phyloP scores from a whole-genome alignment of 2,888 invertebrate genomes.

The Anorthoa munda region DNA sequence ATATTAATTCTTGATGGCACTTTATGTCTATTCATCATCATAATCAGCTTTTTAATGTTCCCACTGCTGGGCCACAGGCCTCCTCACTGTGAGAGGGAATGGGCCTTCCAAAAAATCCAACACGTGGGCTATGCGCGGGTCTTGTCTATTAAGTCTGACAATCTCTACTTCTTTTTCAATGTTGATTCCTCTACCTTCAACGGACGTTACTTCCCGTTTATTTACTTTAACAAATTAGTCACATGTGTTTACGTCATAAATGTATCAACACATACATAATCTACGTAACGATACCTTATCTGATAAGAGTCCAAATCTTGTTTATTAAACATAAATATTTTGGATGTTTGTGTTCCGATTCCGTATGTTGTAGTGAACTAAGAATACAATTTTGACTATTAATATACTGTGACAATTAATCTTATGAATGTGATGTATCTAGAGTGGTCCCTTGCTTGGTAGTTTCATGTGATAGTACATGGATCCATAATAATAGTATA shows the following conservation, averaged over 20 bases:
- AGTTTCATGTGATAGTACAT: neutral
- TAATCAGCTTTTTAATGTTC: too few relatives aligned
- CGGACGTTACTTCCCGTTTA: neutral
- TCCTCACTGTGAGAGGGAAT: too few relatives aligned
- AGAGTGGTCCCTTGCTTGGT: neutral
- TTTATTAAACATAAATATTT: slow-evolving; percentile 66
- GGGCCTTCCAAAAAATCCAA: too few relatives aligned
- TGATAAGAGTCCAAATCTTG: slow-evolving; percentile 52
- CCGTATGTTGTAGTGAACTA: slow-evolving; percentile 35
- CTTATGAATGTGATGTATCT: neutral
- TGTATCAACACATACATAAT: slow-evolving; percentile 37
- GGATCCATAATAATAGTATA: too few relatives aligned
- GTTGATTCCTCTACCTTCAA: slow-evolving; percentile 4
- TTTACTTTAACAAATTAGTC: slow-evolving; percentile 48
- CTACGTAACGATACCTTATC: slow-evolving; percentile 54
- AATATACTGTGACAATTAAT: slow-evolving; percentile 6
- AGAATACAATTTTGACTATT: slow-evolving; percentile 7
- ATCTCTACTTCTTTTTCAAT: neutral
- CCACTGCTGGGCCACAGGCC: too few relatives aligned
- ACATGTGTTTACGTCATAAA: slow-evolving; percentile 62
- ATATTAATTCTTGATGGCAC: too few relatives aligned
- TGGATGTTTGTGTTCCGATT: slow-evolving; percentile 52
- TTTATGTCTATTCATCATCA: too few relatives aligned
- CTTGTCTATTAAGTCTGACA: neutral
- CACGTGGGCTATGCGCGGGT: too few relatives aligned